These are phyloP conservation scores for Ormyrus thymus DNA, from an alignment of 2,888 invertebrate genomes.

Conservation along the genomic window DNA sequence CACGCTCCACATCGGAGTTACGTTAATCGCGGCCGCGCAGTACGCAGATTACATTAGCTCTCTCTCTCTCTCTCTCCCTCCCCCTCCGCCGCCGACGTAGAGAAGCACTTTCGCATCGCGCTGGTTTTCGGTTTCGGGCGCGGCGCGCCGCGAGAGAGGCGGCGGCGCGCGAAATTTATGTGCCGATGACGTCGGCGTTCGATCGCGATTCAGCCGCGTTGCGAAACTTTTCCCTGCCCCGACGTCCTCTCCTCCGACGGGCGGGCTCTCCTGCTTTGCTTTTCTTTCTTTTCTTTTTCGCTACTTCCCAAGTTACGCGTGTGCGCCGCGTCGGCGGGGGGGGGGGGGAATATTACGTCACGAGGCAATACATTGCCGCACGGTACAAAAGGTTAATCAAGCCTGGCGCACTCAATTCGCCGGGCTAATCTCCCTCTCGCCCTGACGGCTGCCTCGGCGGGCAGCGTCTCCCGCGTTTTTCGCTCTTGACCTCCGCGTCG, in stretches of 20 bases:
- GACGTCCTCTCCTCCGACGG: too few species aligned
- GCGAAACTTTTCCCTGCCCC: not conserved
- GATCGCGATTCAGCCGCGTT: not conserved
- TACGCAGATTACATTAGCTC: too few species aligned
- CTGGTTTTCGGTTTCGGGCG: conserved; percentile 45
- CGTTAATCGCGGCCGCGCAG: too few species aligned
- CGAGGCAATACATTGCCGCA: not conserved
- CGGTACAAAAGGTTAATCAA: not conserved
- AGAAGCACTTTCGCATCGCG: conserved; percentile 19
- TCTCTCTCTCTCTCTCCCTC: too few species aligned
- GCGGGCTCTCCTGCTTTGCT: too few species aligned
- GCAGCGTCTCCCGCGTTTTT: conserved; percentile 35
- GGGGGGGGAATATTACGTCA: too few species aligned
- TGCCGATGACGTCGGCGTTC: not conserved
- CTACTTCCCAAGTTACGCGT: too few species aligned
- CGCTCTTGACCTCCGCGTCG: conserved; percentile 49
- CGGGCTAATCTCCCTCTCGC: conserved; percentile 30
- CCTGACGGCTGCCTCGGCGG: not conserved
- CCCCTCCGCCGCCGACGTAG: not conserved
- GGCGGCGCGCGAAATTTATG: conserved; percentile 28
- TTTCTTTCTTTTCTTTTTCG: too few species aligned
- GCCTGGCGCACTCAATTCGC: conserved; percentile 27
- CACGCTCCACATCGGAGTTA: too few species aligned
- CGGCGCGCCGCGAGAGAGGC: conserved; percentile 20
- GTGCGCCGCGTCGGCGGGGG: too few species aligned